These are phyloP conservation scores for Ptychodera flava DNA, from an alignment of 35 echinoderm and acorn worm genomes.

Conservation along the genomic window DNA sequence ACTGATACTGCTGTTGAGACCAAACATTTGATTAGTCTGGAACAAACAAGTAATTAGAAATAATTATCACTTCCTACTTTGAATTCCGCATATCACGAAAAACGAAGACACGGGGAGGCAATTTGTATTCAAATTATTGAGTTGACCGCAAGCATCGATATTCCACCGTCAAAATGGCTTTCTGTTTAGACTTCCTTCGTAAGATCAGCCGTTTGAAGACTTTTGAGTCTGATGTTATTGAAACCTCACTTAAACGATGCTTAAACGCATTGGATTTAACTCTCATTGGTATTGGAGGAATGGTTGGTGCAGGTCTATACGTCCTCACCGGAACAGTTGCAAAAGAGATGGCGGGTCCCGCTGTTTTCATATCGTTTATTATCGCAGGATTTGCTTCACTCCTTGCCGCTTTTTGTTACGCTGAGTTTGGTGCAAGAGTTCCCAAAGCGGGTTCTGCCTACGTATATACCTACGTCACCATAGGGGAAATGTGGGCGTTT, in stretches of 20 bases:
- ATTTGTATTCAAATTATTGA: no score
- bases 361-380: constrained; percentile 40
- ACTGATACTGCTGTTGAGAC: no score
- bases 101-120: no score
- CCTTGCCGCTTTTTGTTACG: constrained; percentile 46
- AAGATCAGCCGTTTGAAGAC: neutral
- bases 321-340: constrained; percentile 54
- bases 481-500: constrained; percentile 60
- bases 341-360: constrained; percentile 39
- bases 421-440: constrained; percentile 33
- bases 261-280: constrained; percentile 34
- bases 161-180: no score
- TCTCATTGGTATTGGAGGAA: constrained; percentile 26
- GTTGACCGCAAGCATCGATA: no score
- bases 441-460: constrained; percentile 55
- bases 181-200: neutral
- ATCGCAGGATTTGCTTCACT: constrained; percentile 47
- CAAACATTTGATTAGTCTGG: no score
- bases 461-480: constrained; percentile 36
- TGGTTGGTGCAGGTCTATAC: constrained; percentile 65
- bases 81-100: no score
- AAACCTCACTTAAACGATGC: constrained; percentile 34
- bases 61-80: no score
- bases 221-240: neutral
- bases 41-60: no score